Conservation (phyloP, 2,888 invertebrate species). For the Bellardia bayeri region DNA sequence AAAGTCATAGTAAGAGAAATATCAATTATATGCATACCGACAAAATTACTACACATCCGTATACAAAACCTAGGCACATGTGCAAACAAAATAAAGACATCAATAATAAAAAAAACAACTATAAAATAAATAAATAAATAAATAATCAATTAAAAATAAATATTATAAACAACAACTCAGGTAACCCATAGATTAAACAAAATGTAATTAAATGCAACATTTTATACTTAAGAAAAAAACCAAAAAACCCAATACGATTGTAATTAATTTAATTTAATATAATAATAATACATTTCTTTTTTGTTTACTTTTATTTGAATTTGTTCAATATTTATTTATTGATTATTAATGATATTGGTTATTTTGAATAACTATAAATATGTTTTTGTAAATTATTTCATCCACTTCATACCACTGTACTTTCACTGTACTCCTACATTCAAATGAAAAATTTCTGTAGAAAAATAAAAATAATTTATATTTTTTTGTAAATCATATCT, state of each 20-base stretch:
- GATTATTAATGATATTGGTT: constrained; percentile 28
- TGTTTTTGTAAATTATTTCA: constrained; percentile 1
- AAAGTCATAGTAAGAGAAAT: not conserved
- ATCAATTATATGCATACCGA: constrained; percentile 3
- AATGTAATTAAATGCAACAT: constrained; percentile 28
- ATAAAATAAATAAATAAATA: constrained; percentile 16
- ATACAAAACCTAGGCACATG: constrained; percentile 37
- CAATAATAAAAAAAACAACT: not conserved
- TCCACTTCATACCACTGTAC: not conserved
- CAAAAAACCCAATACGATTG: constrained; percentile 17
- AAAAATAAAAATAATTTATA: not conserved
- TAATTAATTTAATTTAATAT: constrained; percentile 13
- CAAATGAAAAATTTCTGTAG: not conserved
- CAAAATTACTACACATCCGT: constrained; percentile 70
- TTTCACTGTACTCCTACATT: not conserved
- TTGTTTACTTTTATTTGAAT: not conserved
- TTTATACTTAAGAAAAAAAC: constrained; percentile 19
- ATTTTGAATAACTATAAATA: not conserved
- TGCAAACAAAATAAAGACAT: too few species aligned
- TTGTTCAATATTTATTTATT: constrained; percentile 30
- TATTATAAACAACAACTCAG: constrained; percentile 70
- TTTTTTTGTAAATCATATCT: constrained; percentile 48
- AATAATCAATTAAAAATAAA: constrained; percentile 10
- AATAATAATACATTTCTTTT: constrained; percentile 7
- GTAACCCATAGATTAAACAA: constrained; percentile 72